These are phyloP conservation scores for Poeciliopsis turneri DNA, from an alignment of 2,797 vertebrate genomes.

Conservation along the genomic window DNA sequence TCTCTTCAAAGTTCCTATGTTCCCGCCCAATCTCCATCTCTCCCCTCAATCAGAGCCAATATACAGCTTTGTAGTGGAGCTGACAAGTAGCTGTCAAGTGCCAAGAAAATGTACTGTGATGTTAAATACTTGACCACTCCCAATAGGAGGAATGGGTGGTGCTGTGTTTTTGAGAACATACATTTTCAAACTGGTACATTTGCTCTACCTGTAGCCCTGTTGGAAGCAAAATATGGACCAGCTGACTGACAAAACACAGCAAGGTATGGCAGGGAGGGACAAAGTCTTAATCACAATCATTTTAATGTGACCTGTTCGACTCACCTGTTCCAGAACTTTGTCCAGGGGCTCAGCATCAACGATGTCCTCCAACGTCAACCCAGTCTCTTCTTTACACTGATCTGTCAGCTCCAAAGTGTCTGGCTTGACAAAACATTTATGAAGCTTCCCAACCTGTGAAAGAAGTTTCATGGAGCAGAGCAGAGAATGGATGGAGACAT, in stretches of 20 bases:
- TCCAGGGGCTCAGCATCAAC: constrained; percentile 90
- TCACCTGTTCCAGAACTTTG: constrained; percentile 92
- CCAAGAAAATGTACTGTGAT: not conserved
- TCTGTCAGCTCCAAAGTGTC: constrained; percentile 91
- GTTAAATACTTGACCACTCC: not conserved
- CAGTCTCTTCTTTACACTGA: constrained; percentile 88
- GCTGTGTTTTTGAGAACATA: not conserved
- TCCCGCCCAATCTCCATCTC: not conserved
- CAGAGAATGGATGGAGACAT: not conserved
- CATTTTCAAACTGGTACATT: not conserved
- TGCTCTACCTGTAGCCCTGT: not conserved
- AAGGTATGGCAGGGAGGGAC: not conserved
- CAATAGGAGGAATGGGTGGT: not conserved
- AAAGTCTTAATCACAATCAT: not conserved
- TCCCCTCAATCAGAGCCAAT: not conserved
- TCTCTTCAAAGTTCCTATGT: not conserved
- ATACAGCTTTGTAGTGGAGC: not conserved
- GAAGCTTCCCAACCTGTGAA: constrained; percentile 91
- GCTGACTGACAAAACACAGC: not conserved
- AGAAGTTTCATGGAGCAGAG: constrained; percentile 63
- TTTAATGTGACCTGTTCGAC: constrained; percentile 24
- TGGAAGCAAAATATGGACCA: not conserved
- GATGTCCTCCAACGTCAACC: constrained; percentile 86
- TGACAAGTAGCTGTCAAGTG: not conserved
- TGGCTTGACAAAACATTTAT: constrained; percentile 90